phyloP scores from a whole-genome alignment of 2,888 invertebrate species.

The Leistus spinibarbis region DNA sequence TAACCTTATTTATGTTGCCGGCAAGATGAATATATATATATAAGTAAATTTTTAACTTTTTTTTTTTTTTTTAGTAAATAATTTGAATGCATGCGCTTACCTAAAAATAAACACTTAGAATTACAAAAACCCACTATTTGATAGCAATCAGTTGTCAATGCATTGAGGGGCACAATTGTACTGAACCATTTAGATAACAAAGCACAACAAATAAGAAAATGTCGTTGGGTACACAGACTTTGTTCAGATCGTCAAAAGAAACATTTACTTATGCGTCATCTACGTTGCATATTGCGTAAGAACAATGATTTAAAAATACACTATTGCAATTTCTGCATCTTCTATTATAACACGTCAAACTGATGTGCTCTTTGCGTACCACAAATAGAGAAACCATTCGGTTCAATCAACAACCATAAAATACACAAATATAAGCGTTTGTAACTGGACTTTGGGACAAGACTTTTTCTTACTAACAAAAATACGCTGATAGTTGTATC shows the following conservation, averaged over 20 bases:
- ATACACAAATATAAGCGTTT: neutral
- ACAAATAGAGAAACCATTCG: neutral
- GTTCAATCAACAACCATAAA: neutral
- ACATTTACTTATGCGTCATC: conserved; percentile 26
- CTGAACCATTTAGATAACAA: neutral
- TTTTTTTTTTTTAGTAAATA: neutral
- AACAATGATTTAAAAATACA: conserved; percentile 16
- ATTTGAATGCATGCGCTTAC: neutral
- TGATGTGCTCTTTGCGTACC: neutral
- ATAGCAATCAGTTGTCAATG: neutral
- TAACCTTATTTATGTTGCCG: too few relatives aligned
- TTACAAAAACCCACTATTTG: neutral
- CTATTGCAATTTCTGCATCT: neutral
- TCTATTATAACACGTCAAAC: neutral
- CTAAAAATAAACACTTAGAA: neutral
- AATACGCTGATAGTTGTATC: too few relatives aligned
- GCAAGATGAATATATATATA: too few relatives aligned
- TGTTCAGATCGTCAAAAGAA: conserved; percentile 25
- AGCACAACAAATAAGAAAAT: neutral
- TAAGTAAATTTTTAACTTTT: too few relatives aligned
- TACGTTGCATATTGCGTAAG: conserved; percentile 13
- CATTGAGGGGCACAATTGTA: neutral
- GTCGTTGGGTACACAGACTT: conserved; percentile 28
- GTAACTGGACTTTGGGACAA: too few relatives aligned
- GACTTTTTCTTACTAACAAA: too few relatives aligned